These are phyloP conservation scores for Morone saxatilis DNA, from an alignment of 2,113 vertebrate genomes.

Conservation along the genomic window DNA sequence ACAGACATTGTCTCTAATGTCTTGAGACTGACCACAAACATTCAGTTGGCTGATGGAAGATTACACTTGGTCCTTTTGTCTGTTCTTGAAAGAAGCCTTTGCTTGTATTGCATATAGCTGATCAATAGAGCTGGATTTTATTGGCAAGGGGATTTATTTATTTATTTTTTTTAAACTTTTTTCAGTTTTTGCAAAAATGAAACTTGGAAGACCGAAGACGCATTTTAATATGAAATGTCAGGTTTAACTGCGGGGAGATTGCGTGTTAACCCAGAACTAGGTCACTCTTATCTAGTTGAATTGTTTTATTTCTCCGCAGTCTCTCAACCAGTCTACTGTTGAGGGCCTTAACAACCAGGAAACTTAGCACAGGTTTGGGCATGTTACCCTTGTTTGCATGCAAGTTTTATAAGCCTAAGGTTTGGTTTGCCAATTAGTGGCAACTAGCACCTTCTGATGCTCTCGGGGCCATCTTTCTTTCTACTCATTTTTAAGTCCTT, in stretches of 20 bases:
- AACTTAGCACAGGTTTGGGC: conserved; percentile 10
- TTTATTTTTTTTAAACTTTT: not conserved
- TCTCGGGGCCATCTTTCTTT: conserved; percentile 23
- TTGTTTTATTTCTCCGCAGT: conserved; percentile 42
- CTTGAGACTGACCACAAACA: not conserved
- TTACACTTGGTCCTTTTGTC: conserved; percentile 11
- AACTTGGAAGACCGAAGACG: not conserved
- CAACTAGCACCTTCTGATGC: conserved; percentile 29
- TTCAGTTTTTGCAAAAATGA: conserved; percentile 8
- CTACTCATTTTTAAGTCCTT: conserved; percentile 15
- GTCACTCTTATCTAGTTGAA: conserved; percentile 54
- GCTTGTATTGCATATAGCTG: not conserved
- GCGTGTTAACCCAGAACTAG: conserved; percentile 52
- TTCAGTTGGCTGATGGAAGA: not conserved
- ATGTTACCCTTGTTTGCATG: conserved; percentile 15
- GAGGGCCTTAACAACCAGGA: conserved; percentile 3
- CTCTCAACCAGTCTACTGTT: conserved; percentile 21
- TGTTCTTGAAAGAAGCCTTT: not conserved
- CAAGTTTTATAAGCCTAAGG: conserved; percentile 42
- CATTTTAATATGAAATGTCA: conserved; percentile 41
- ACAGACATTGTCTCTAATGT: not conserved
- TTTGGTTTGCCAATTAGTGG: conserved; percentile 56
- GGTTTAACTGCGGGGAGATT: conserved; percentile 48
- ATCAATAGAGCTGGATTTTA: not conserved
- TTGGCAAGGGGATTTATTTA: not conserved